Evolutionary conservation across 2,888 invertebrate species (phyloP).

Genomic region (Abrostola triplasia): DNA sequence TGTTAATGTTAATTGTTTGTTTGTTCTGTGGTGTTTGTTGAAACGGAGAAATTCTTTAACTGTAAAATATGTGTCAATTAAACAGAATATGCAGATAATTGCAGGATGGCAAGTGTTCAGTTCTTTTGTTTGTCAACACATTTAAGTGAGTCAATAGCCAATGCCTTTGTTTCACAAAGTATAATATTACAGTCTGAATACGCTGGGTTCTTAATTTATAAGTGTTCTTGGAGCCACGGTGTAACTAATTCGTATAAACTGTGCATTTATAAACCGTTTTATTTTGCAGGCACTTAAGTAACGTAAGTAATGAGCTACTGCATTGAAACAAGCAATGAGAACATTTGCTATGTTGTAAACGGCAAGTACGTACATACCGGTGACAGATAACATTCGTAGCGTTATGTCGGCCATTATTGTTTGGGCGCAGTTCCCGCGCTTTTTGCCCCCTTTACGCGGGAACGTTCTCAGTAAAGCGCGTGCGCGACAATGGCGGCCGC

Average conservation of each 20-base stretch:
- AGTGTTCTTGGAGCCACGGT: not conserved
- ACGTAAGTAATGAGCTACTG: conserved; percentile 44
- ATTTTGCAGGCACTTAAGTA: conserved; percentile 20
- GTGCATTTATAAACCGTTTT: conserved; percentile 22
- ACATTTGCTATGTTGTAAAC: conserved; percentile 80
- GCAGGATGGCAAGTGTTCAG: conserved; percentile 44
- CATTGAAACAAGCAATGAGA: conserved; percentile 73
- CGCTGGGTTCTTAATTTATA: not conserved
- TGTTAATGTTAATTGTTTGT: conserved; percentile 79
- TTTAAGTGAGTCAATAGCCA: conserved; percentile 28
- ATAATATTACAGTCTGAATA: conserved; percentile 10
- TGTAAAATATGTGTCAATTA: conserved; percentile 71
- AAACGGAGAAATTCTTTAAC: conserved; percentile 74
- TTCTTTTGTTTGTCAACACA: conserved; percentile 50
- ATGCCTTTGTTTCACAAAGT: conserved; percentile 8
- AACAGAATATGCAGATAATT: conserved; percentile 60
- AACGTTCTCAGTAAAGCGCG: conserved; percentile 86
- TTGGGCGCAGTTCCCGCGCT: conserved; percentile 84
- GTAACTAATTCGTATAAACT: conserved; percentile 2
- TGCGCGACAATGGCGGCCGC: conserved; percentile 82
- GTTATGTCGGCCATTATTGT: conserved; percentile 87
- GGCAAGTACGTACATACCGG: conserved; percentile 58
- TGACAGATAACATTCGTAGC: conserved; percentile 84
- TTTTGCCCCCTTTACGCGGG: conserved; percentile 85
- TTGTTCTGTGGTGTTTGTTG: conserved; percentile 69